Evolutionary conservation across 2,888 invertebrate genomes (phyloP), one percentile per base, ranked within the genome.

Genomic region (Seira sanloemensis): DNA sequence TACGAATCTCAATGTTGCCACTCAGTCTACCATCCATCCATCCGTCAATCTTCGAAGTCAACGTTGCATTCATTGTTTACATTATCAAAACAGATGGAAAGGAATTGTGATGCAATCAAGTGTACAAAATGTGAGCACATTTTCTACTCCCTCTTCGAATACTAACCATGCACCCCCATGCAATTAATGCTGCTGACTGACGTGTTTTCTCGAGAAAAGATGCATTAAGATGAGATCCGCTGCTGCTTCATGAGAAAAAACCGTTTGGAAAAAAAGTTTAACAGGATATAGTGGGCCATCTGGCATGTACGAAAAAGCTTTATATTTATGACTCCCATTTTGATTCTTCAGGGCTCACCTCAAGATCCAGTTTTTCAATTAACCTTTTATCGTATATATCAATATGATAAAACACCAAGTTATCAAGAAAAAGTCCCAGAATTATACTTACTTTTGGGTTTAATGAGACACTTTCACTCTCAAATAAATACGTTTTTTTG

Each of bases 171-270:
- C 9, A 9, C n/a, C 16, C 18, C 2, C 18, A 16, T 18, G n/a
- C n/a, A 58, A 58, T 58, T 58, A 58, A 58, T 58, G 58, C n/a
- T 58, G 58, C 58, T 58, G 58, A 58, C 58, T 7, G 58, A 58
- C n/a, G n/a, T 58, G n/a, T n/a, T n/a, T n/a, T n/a, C n/a, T n/a
- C n/a, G n/a, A n/a, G n/a, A n/a, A n/a, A 58, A 58, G n/a, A 58
- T 16, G n/a, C 58, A 58, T n/a, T 58, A n/a, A 18, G 58, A 4
- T n/a, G n/a, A n/a, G n/a, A n/a, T n/a, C n/a, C n/a, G 5, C 16
- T 5, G 2, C 58, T n/a, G 9, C 4, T 18, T 7, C 58, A 58
- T 58, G 2, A 58, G n/a, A 58, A 58, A 16, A 4, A 58, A 16
- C 58, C 58, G 58, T 58, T 58, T 5, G 58, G n/a, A 18, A 58